Evolutionary conservation across 2,113 vertebrate genomes (phyloP).

Genomic region (Aptenodytes forsteri): DNA sequence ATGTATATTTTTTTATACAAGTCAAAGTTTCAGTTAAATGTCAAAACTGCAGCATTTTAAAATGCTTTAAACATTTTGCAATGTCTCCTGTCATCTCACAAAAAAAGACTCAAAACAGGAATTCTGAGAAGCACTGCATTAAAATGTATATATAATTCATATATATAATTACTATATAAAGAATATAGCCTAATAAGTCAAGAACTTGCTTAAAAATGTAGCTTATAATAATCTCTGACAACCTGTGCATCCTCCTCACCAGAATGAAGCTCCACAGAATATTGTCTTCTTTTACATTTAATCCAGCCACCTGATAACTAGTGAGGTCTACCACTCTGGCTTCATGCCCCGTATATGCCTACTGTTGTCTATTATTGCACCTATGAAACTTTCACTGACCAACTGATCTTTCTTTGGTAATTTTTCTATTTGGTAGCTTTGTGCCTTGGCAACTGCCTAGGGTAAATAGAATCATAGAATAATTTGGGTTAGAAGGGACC

Average conservation of each 20-base stretch:
- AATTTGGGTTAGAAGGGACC: too few relatives aligned
- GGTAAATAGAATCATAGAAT: background rate
- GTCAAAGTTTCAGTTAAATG: background rate
- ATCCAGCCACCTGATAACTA: background rate
- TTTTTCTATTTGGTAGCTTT: background rate
- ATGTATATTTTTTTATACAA: background rate
- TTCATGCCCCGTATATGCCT: background rate
- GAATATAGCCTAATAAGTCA: background rate
- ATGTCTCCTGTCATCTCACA: background rate
- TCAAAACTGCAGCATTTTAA: background rate
- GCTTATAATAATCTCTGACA: background rate
- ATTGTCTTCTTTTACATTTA: background rate
- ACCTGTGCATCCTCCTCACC: background rate
- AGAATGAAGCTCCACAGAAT: background rate
- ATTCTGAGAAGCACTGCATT: background rate
- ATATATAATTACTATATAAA: background rate
- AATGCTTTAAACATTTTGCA: background rate
- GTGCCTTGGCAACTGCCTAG: background rate
- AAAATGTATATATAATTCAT: background rate
- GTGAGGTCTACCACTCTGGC: background rate
- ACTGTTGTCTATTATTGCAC: background rate
- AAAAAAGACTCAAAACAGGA: background rate
- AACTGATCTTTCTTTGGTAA: background rate
- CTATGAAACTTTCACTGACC: background rate
- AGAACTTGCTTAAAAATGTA: background rate